Evolutionary conservation across 37 sponge, comb jelly and placozoan species (phyloP), one percentile per base, ranked within the genome.

Genomic region (Diacarnus erythraeanus): DNA sequence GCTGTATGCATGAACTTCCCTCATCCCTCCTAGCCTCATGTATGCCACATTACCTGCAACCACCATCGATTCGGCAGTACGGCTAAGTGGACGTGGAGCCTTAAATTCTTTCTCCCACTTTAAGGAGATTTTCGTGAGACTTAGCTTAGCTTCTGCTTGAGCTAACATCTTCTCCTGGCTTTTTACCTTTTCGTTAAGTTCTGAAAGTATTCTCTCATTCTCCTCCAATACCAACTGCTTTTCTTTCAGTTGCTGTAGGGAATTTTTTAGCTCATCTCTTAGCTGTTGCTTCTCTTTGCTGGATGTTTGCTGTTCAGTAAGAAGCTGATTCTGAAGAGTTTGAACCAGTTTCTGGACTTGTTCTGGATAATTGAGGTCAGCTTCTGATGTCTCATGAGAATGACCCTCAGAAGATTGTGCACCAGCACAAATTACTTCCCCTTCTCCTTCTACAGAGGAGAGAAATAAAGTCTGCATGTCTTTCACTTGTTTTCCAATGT

Each of bases 1-100:
- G 34, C 51, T 69, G 80, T 37, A 79, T 0, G n/a, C 35, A 34
- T 38, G 57, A 20, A 79, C 25, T 21, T 79, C 57, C 5, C 27
- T 77, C 6, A 20, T 54, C 6, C 54, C 41, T 2, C 38, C 54
- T 54, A 56, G 56, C 15, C 57, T 0, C 1, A 68, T 21, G 58
- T 66, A 79, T 9, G 33, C 54, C 23, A 54, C 42, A 44, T 23
- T 57, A 20, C 80, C 80, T 39, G 22, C 42, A 10, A 31, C 23
- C 1, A 27, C 58, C 0, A 51, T 43, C 15, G 80, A 26, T 4
- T 56, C 56, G 47, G 74, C 27, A 8, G 27, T 42, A 26, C 57
- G 54, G 18, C 42, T 74, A 17, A 47, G 17, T 34, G 17, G 74
- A 56, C 10, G 41, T 6, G 43, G 26, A 20, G 42, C 42, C 41